These are phyloP conservation scores for Cheilosia scutellata DNA, from an alignment of 2,888 invertebrate genomes.

Conservation along the genomic window DNA sequence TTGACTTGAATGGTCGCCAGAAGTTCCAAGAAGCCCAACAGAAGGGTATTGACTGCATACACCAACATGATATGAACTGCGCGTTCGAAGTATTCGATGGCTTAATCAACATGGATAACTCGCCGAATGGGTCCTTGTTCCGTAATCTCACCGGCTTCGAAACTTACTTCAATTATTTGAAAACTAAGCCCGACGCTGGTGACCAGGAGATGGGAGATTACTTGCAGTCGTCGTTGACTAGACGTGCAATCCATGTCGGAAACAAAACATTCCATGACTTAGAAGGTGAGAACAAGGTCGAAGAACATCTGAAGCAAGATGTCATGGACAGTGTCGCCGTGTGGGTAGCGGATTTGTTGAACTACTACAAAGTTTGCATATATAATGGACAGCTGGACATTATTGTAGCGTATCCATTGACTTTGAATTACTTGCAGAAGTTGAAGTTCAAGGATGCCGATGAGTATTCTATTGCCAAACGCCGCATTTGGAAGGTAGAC, in stretches of 20 bases:
- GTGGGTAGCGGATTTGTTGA: constrained; percentile 88
- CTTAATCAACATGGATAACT: constrained; percentile 87
- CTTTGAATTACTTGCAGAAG: constrained; percentile 90
- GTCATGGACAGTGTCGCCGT: constrained; percentile 92
- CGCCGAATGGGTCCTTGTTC: constrained; percentile 87
- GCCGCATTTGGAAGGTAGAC: constrained; percentile 89
- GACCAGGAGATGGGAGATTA: constrained; percentile 83
- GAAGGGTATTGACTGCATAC: constrained; percentile 85
- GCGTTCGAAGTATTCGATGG: constrained; percentile 90
- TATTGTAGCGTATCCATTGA: constrained; percentile 94
- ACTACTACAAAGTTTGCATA: constrained; percentile 87
- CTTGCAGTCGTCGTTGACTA: constrained; percentile 84
- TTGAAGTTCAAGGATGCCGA: constrained; percentile 88
- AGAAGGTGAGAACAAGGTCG: constrained; percentile 86
- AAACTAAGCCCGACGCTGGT: constrained; percentile 87
- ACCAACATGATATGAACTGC: constrained; percentile 87
- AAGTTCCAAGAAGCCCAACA: constrained; percentile 87
- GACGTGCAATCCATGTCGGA: constrained; percentile 94
- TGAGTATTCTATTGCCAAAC: constrained; percentile 87
- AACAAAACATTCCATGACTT: constrained; percentile 88
- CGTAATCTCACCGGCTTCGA: constrained; percentile 84
- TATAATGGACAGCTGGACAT: constrained; percentile 97
- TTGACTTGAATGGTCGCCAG: constrained; percentile 86
- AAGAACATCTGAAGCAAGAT: constrained; percentile 89
- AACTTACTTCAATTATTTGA: constrained; percentile 84